Evolutionary conservation across 2,797 vertebrate species (phyloP), one percentile per base, ranked within the genome.

Genomic region (Hydrophis major): DNA sequence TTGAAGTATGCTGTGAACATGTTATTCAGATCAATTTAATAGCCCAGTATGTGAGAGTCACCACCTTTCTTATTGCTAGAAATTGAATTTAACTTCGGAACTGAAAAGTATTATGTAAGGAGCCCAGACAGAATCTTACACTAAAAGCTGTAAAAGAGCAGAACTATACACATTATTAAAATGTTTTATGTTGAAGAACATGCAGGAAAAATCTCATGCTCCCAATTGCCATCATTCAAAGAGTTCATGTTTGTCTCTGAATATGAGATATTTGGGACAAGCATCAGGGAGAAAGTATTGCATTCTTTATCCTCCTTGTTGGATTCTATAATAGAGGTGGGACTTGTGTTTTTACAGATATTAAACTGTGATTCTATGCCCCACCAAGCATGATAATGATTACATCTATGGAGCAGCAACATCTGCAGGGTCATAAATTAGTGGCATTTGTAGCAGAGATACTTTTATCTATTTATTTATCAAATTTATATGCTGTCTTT

Each of bases 11-110:
- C 78, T 87, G 60, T 50, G 60, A 87, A 32, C 57, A 37, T 59
- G 87, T 37, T 47, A 37, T 87, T 90, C 92, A 93, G 89, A 90
- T 47, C 89, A 11, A 25, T 90, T 74, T 69, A 93, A 63, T 50
- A 32, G 6, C 53, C 87, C 22, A 37, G 60, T 87, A 63, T 93
- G 22, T 42, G 55, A 91, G 88, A n/a, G 1, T n/a, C 53, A 87
- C 66, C 66, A 88, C 57, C 66, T 93, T 91, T 47, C 57, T 83
- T 88, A 27, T 88, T 93, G 66, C 89, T 91, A 27, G 66, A 91
- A 87, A 74, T 27, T 93, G 83, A 93, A 87, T 86, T 63, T 56
- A 94, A 94, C 47, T 88, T 93, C 92, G 60, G 94, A 95, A 87
- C 7, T 22, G 94, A 95, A 83, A 90, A 25, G 89, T 32, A 90